These are phyloP conservation scores for Halcyon senegalensis DNA, from an alignment of 2,113 vertebrate genomes.

Conservation along the genomic window DNA sequence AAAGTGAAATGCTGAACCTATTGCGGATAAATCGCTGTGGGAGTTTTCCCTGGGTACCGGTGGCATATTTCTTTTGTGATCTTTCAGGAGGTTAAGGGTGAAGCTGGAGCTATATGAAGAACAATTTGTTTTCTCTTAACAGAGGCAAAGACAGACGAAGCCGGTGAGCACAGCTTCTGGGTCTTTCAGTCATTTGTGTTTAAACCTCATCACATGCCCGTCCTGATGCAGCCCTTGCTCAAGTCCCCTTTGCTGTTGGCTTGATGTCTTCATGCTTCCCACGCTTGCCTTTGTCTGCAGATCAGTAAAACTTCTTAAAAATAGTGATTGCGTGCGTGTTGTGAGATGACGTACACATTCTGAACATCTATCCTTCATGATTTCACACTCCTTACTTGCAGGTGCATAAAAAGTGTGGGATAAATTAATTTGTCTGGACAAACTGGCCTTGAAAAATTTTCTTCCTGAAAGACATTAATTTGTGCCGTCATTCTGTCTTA, in stretches of 20 bases:
- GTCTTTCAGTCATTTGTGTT: neutral
- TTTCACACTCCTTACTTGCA: neutral
- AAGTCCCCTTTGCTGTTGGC: neutral
- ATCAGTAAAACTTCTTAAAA: neutral
- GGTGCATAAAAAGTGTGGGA: neutral
- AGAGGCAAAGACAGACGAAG: neutral
- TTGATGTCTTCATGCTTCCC: neutral
- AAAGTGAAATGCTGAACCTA: conserved; percentile 13
- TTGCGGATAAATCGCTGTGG: neutral
- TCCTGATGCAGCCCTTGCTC: neutral
- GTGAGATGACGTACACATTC: neutral
- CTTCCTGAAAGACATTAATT: neutral
- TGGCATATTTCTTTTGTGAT: conserved; percentile 1
- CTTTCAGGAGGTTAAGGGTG: conserved; percentile 9
- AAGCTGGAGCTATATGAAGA: conserved; percentile 4
- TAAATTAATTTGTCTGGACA: neutral
- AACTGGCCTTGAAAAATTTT: neutral
- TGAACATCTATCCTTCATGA: neutral
- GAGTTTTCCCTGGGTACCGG: neutral
- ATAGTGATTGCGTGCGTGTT: neutral
- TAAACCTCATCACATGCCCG: neutral
- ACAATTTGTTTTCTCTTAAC: conserved; percentile 28
- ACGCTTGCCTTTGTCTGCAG: neutral
- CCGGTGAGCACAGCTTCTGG: neutral
- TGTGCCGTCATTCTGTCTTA: accelerated